Percentiles rank a stretch among this genome's conserved stretches.
Evolutionary conservation across 2,113 vertebrate genomes (phyloP).

Genomic region (Ceuthmochares aereus): DNA sequence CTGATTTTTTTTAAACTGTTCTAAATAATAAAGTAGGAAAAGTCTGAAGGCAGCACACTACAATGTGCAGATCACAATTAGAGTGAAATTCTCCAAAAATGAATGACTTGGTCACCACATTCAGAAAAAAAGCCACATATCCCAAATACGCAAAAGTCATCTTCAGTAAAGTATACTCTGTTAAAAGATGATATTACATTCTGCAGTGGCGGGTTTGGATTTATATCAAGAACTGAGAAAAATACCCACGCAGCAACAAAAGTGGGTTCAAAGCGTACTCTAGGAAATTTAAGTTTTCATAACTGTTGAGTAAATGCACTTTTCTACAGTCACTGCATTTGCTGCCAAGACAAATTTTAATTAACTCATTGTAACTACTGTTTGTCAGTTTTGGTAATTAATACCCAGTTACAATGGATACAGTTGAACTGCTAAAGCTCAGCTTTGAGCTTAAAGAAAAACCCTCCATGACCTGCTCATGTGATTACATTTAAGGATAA

Average conservation of each 20-base stretch:
- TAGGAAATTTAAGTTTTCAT: constrained; percentile 2
- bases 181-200: neutral
- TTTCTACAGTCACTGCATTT: neutral
- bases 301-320: constrained; percentile 39
- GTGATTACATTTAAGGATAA: neutral
- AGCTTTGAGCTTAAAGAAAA: constrained; percentile 13
- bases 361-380: constrained; percentile 30
- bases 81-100: neutral
- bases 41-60: neutral
- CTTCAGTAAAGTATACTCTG: neutral
- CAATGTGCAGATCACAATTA: neutral
- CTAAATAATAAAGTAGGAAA: neutral
- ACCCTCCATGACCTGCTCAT: neutral
- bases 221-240: constrained; percentile 40
- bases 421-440: neutral
- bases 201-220: constrained; percentile 14
- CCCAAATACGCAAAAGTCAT: neutral
- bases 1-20: neutral
- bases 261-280: constrained; percentile 18
- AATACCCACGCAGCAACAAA: constrained; percentile 22
- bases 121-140: neutral
- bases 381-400: constrained; percentile 47
- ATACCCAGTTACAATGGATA: constrained; percentile 17
- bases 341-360: constrained; percentile 45
- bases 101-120: neutral